Conservation (phyloP, 2,888 invertebrate genomes). For the Mythimna pallens region DNA sequence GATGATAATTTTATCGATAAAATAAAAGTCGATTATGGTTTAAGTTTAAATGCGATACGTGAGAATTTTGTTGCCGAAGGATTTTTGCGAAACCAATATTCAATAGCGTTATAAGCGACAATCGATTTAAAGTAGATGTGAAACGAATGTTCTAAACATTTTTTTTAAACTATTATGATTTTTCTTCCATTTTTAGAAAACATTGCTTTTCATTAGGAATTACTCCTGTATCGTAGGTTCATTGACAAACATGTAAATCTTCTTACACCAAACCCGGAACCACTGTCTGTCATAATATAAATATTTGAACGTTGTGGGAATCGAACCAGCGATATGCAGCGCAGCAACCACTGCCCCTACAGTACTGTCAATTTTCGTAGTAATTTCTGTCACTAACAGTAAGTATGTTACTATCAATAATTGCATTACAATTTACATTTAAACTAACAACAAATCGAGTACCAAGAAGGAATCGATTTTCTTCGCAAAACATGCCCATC, state of each 20-base stretch:
- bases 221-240: too few relatives aligned
- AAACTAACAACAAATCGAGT: background rate
- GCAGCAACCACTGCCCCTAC: too few relatives aligned
- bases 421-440: background rate
- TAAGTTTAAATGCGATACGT: slow-evolving; percentile 40
- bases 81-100: slow-evolving; percentile 20
- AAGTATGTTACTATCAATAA: background rate
- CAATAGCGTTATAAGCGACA: background rate
- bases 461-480: background rate
- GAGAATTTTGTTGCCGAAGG: slow-evolving; percentile 2
- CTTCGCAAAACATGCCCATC: background rate
- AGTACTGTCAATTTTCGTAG: background rate
- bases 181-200: too few relatives aligned
- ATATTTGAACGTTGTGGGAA: too few relatives aligned
- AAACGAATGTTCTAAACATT: background rate
- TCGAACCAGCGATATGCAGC: too few relatives aligned
- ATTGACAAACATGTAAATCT: too few relatives aligned
- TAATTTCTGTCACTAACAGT: background rate
- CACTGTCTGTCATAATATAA: too few relatives aligned
- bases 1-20: slow-evolving; percentile 58
- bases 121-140: background rate
- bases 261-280: too few relatives aligned
- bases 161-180: background rate
- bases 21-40: slow-evolving; percentile 41
- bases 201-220: too few relatives aligned